These are phyloP conservation scores for Ctenodactylus gundi DNA, from an alignment of 2,113 vertebrate species.

Conservation along the genomic window DNA sequence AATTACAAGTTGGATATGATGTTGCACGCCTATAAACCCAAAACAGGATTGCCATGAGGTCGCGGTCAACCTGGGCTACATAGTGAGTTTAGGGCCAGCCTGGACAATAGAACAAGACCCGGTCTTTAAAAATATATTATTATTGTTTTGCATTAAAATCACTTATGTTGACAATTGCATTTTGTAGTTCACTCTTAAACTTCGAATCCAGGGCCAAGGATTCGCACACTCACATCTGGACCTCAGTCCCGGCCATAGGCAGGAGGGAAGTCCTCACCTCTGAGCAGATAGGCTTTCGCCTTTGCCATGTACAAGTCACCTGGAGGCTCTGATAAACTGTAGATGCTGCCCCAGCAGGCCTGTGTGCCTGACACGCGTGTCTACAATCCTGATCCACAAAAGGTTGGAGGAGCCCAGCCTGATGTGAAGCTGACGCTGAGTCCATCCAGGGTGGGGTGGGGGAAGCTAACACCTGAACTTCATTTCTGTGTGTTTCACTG, in stretches of 20 bases:
- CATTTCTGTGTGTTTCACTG: constrained; percentile 34
- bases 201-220: not conserved
- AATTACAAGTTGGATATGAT: too few species aligned
- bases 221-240: not conserved
- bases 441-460: too few species aligned
- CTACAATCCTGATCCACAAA: too few species aligned
- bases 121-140: too few species aligned
- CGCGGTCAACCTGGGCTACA: too few species aligned
- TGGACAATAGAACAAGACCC: too few species aligned
- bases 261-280: not conserved
- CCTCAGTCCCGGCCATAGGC: not conserved
- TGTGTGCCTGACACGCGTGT: rapidly evolving
- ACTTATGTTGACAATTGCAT: not conserved
- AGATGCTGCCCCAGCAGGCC: not conserved
- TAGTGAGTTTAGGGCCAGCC: too few species aligned
- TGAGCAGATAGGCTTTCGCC: not conserved
- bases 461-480: not conserved
- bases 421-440: too few species aligned
- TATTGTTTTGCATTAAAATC: not conserved
- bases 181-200: not conserved
- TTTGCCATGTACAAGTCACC: not conserved
- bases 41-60: too few species aligned
- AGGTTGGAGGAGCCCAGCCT: too few species aligned
- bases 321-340: not conserved
- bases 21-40: too few species aligned